A percentile compares a stretch with the other conserved stretches of the same genome.
phyloP scores from a whole-genome alignment of 2,113 vertebrate genomes.

The Chroicocephalus ridibundus region DNA sequence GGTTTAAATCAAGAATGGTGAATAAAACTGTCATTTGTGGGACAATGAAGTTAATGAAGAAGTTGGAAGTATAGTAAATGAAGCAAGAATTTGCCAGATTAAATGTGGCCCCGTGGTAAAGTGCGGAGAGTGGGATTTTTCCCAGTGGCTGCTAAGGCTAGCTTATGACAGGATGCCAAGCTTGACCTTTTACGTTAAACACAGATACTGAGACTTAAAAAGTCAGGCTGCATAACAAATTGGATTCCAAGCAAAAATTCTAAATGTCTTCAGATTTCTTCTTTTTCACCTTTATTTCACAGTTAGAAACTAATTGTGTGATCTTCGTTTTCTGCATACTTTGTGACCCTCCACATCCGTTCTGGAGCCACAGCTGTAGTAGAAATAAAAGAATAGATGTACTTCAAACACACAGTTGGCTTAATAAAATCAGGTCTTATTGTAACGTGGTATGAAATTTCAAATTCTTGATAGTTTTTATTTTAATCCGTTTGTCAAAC shows the following conservation, averaged over 20 bases:
- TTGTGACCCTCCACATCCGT: neutral
- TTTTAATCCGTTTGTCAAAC: neutral
- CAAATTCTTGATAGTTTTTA: neutral
- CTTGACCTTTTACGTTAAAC: neutral
- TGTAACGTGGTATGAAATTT: neutral
- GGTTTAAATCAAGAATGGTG: neutral
- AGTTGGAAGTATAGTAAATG: neutral
- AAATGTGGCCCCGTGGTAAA: neutral
- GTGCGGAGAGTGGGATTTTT: neutral
- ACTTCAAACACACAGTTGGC: neutral
- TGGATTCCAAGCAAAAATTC: neutral
- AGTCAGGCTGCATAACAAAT: neutral
- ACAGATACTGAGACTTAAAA: neutral
- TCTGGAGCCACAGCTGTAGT: neutral
- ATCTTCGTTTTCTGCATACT: neutral
- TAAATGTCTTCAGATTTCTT: neutral
- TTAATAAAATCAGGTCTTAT: neutral
- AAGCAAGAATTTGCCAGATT: neutral
- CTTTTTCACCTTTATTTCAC: neutral
- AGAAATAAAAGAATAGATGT: neutral
- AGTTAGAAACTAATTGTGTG: neutral
- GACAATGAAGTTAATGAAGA: neutral
- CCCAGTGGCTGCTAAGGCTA: neutral
- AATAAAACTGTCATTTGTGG: neutral
- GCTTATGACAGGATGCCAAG: neutral